Conservation (phyloP, 1,140 invertebrate species). For the Macrotrachela quadricornifera region DNA sequence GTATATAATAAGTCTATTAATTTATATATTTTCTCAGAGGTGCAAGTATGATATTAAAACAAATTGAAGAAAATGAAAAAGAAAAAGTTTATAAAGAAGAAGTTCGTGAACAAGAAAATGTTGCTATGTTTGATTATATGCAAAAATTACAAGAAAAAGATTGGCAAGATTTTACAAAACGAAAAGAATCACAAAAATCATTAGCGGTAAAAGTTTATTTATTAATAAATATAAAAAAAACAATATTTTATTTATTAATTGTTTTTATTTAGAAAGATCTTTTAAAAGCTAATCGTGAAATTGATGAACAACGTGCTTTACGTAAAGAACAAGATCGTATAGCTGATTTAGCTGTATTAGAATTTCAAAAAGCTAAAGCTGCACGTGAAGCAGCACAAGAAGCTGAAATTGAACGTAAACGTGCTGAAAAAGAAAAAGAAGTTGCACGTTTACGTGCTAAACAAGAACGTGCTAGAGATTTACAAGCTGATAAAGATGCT, state of each 20-base stretch:
- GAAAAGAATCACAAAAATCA: conserved; percentile 8
- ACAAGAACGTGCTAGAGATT: conserved; percentile 28
- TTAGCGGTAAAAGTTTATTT: not conserved
- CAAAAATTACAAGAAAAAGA: conserved; percentile 4
- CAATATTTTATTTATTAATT: not conserved
- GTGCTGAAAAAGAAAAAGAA: conserved; percentile 30
- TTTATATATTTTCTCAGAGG: too few species aligned
- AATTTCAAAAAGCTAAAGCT: conserved; percentile 29
- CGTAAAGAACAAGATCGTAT: conserved; percentile 22
- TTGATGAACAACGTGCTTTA: conserved; percentile 19
- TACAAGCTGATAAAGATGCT: conserved; percentile 27
- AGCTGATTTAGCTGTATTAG: conserved; percentile 25
- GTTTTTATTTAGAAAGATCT: conserved; percentile 21
- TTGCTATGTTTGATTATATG: conserved; percentile 1
- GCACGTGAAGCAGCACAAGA: conserved; percentile 28
- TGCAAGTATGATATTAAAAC: too few species aligned
- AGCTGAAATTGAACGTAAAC: conserved; percentile 23
- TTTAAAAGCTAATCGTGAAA: conserved; percentile 25
- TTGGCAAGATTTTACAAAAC: not conserved
- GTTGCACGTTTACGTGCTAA: conserved; percentile 21
- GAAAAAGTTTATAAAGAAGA: conserved; percentile 1
- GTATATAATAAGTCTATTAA: too few species aligned
- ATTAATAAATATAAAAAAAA: too few species aligned
- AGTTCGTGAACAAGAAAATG: conserved; percentile 6
- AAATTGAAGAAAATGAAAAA: not conserved